A percentile compares a stretch with the other conserved stretches of the same genome.
These are phyloP conservation scores for Conus betulinus DNA, from an alignment of 1,140 invertebrate genomes.

Conservation along the genomic window DNA sequence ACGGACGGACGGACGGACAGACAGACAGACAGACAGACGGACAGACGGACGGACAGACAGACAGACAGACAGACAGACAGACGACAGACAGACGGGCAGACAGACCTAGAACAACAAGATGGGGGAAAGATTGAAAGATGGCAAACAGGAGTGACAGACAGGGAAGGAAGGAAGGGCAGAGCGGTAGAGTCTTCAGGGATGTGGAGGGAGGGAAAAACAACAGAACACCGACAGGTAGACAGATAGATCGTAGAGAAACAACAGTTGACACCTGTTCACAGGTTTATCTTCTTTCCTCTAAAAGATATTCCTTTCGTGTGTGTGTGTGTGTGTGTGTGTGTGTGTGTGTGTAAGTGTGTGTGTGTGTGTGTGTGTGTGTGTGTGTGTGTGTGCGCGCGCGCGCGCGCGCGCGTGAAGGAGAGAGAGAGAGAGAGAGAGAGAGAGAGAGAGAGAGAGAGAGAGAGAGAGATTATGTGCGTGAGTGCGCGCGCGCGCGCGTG, in stretches of 20 bases:
- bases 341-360: too few species aligned
- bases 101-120: not conserved
- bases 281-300: too few species aligned
- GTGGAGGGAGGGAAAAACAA: not conserved
- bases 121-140: not conserved
- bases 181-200: not conserved
- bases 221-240: not conserved
- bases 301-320: too few species aligned
- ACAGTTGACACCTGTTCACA: not conserved
- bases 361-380: too few species aligned
- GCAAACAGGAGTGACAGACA: not conserved
- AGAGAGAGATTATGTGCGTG: too few species aligned
- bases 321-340: too few species aligned
- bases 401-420: too few species aligned
- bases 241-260: not conserved
- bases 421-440: too few species aligned
- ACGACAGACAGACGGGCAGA: too few species aligned
- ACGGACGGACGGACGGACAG: not conserved
- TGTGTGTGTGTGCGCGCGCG: too few species aligned
- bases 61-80: not conserved
- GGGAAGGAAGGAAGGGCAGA: slow-evolving; percentile 13
- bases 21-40: not conserved
- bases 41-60: not conserved
- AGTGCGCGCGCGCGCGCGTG: too few species aligned
- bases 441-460: too few species aligned